These are phyloP conservation scores for Copidosoma floridanum DNA, from an alignment of 1,140 invertebrate genomes.

Conservation along the genomic window DNA sequence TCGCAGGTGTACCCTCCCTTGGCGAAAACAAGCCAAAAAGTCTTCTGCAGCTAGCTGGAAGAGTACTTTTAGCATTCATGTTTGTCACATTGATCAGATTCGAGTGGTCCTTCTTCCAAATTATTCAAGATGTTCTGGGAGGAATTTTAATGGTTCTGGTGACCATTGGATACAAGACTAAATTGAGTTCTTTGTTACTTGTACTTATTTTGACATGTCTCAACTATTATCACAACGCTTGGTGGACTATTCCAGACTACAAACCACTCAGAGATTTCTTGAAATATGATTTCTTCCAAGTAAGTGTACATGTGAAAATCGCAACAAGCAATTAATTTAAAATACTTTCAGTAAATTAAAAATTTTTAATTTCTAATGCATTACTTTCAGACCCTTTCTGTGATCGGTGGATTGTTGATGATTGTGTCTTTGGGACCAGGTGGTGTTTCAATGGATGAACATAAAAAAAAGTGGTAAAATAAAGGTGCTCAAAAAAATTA, in stretches of 20 bases:
- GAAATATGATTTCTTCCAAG: conserved; percentile 99
- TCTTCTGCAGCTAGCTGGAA: conserved; percentile 92
- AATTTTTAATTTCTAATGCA: neutral
- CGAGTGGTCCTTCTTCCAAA: conserved; percentile 87
- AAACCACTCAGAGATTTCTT: conserved; percentile 97
- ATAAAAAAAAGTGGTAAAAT: conserved; percentile 96
- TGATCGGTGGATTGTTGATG: conserved; percentile 98
- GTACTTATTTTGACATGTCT: conserved; percentile 86
- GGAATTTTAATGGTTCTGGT: conserved; percentile 94
- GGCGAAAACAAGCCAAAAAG: conserved; percentile 98
- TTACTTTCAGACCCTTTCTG: conserved; percentile 87
- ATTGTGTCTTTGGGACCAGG: conserved; percentile 97
- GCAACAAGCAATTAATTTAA: too few species aligned
- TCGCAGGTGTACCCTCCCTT: conserved; percentile 96
- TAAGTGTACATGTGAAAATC: conserved; percentile 54
- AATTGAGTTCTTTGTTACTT: conserved; percentile 92
- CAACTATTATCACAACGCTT: conserved; percentile 97
- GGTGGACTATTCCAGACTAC: conserved; percentile 94
- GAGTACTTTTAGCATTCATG: conserved; percentile 97
- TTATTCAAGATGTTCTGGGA: conserved; percentile 80
- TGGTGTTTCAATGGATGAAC: conserved; percentile 98
- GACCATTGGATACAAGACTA: conserved; percentile 97
- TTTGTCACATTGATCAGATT: conserved; percentile 95
- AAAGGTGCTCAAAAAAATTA: conserved; percentile 10
- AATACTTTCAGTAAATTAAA: too few species aligned